Evolutionary conservation across 2,888 invertebrate species (phyloP).

Genomic region (Yponomeuta evonymella): DNA sequence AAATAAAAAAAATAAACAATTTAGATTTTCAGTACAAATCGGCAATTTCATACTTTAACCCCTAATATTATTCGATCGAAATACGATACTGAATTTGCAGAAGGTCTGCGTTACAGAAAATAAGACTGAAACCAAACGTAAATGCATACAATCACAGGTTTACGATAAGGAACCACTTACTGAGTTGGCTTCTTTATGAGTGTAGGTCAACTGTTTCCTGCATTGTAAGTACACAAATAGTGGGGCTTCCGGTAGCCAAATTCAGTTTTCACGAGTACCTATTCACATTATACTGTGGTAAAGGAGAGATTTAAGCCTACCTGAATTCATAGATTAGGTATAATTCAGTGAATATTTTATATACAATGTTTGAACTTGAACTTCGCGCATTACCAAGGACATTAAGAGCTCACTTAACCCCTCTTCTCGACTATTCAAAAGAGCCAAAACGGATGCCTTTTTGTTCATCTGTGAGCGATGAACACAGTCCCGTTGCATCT

Average conservation of each 20-base stretch:
- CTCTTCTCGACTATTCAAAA: background rate
- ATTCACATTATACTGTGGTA: background rate
- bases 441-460: slow-evolving; percentile 18
- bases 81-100: background rate
- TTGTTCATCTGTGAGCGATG: slow-evolving; percentile 45
- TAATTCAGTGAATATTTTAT: no score
- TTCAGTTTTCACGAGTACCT: slow-evolving; percentile 18
- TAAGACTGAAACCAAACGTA: no score
- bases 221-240: background rate
- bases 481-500: slow-evolving; percentile 56
- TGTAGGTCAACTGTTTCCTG: no score
- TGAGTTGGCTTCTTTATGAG: no score
- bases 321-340: no score
- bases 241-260: background rate
- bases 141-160: no score
- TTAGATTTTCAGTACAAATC: no score
- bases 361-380: background rate
- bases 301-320: no score
- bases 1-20: no score
- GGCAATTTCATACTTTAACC: no score
- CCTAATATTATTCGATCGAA: background rate
- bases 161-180: no score
- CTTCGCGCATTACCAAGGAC: background rate
- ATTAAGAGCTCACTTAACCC: background rate
- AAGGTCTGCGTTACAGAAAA: background rate